Base-by-base conservation (phyloP, 2,888 invertebrate genomes). In the Eupithecia exiguata region DNA sequence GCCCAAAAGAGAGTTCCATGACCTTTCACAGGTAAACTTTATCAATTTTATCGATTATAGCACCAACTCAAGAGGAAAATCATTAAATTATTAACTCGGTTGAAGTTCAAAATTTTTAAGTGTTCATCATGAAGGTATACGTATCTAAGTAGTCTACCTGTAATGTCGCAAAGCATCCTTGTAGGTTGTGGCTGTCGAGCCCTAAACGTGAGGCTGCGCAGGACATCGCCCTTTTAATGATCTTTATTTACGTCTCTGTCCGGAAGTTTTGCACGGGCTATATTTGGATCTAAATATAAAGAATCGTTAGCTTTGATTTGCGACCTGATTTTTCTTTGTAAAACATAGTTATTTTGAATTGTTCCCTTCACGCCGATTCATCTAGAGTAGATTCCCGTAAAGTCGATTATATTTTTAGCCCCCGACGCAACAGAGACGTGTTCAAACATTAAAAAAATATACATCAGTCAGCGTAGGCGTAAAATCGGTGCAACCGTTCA, bases 221-320 rank as follows among this genome's bases (percentile, higher is more conserved):
- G 58, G 58, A 5, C 58, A 58, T 58, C 58, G 58, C 58, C 58
- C 58, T 58, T 25, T 58, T 14, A 58, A 25, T 58, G 58, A 10
- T 53, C 49, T 58, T 58, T 58, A 1, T 58, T 58, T 58, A 1
- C 1, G 25, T 14, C 25, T 25, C 12, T 25, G 53, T 21, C 21
- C 58, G 58, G 58, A 58, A 25, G 14, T 21, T 53, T 58, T 25
- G 5, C 14, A 58, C 25, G 53, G 53, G 25, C 58, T 58, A 21
- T 58, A 58, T 58, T 58, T 25, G 21, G 14, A 58, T 58, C 25
- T 25, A 0, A 49, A n/a, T n/a, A 49, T 49, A n/a, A 25, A 58
- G 10, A n/a, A 21, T 53, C 21, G 9, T 53, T 53, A 21, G 49
- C 46, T 46, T n/a, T 46, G 16, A 6, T 10, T 53, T 30, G 4